Percentiles rank a stretch among this genome's conserved stretches.
Conservation (phyloP, 2,113 vertebrate genomes). For the Tychaedon coryphoeus region DNA sequence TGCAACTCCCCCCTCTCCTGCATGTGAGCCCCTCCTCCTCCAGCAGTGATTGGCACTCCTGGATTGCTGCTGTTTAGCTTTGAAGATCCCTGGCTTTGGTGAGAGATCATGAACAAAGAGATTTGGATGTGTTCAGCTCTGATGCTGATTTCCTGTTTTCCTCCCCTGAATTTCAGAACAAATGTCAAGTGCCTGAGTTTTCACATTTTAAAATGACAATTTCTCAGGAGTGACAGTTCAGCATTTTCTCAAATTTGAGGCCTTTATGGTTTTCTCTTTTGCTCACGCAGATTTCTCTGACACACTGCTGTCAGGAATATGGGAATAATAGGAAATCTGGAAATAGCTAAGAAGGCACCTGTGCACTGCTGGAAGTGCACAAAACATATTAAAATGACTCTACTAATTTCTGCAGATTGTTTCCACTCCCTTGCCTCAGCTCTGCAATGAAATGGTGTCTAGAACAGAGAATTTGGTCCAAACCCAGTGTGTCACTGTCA, state of each 20-base stretch:
- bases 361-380: not conserved
- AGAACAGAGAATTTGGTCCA: not conserved
- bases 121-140: not conserved
- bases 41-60: not conserved
- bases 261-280: not conserved
- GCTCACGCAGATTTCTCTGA: not conserved
- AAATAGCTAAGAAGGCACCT: not conserved
- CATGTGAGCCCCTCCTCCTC: not conserved
- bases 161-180: not conserved
- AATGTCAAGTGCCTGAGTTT: not conserved
- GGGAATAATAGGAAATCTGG: not conserved
- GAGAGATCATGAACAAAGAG: not conserved
- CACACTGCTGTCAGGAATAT: not conserved
- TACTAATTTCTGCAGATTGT: not conserved
- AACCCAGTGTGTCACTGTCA: fast-evolving
- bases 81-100: not conserved
- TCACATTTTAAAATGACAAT: not conserved
- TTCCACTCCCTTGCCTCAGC: not conserved
- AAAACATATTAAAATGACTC: not conserved
- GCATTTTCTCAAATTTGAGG: not conserved
- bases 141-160: not conserved
- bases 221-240: not conserved
- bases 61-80: not conserved
- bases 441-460: not conserved
- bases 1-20: not conserved